These are phyloP conservation scores for Melanotaenia pygmaea DNA, from an alignment of 2,797 vertebrate species.

Conservation along the genomic window DNA sequence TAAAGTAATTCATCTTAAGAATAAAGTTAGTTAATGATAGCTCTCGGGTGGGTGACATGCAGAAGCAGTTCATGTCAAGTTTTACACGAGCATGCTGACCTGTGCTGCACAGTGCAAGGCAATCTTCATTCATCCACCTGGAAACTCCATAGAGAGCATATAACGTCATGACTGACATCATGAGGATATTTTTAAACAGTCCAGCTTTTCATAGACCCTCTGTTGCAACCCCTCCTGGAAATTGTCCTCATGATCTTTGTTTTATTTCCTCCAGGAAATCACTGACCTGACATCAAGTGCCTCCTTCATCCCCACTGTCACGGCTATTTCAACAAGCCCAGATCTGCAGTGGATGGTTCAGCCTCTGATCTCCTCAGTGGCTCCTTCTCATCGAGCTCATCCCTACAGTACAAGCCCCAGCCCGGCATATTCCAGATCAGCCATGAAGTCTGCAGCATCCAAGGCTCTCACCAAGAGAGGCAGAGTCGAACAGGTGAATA, in stretches of 20 bases:
- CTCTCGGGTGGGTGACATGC: background rate
- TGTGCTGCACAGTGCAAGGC: constrained; percentile 35
- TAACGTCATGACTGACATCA: constrained; percentile 91
- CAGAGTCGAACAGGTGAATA: constrained; percentile 90
- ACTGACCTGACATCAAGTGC: constrained; percentile 89
- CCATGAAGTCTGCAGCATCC: constrained; percentile 80
- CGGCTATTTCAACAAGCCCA: constrained; percentile 89
- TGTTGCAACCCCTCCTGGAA: constrained; percentile 32
- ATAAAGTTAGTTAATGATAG: background rate
- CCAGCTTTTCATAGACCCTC: constrained; percentile 72
- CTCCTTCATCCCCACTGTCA: constrained; percentile 93
- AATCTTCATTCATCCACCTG: constrained; percentile 82
- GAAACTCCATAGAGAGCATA: constrained; percentile 87
- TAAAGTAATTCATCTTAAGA: background rate
- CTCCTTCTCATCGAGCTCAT: constrained; percentile 88
- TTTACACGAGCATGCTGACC: constrained; percentile 18
- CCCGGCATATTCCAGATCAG: constrained; percentile 66
- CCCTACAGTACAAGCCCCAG: constrained; percentile 82
- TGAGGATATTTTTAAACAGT: constrained; percentile 88
- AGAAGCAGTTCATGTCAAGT: background rate
- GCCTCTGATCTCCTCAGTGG: constrained; percentile 89
- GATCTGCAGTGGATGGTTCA: constrained; percentile 96
- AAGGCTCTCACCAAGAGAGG: constrained; percentile 83
- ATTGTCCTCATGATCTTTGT: constrained; percentile 47
- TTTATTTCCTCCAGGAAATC: constrained; percentile 86